A percentile compares a stretch with the other conserved stretches of the same genome.
Conservation (phyloP, 2,888 invertebrate genomes). For the Odontothrips loti region DNA sequence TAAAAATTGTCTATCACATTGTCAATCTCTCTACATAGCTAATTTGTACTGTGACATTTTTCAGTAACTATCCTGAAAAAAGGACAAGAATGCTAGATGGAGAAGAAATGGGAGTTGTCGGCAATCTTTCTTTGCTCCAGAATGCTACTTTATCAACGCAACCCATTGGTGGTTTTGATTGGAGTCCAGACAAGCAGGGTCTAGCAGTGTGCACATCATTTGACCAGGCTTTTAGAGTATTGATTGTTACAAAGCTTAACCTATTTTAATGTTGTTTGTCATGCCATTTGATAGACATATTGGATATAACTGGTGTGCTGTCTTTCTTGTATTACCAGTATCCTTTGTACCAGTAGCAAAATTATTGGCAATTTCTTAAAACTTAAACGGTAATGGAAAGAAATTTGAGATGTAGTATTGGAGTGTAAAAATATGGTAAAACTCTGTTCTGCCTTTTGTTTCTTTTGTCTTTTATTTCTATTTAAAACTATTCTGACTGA, state of each 20-base stretch:
- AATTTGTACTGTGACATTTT: constrained; percentile 37
- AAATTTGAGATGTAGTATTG: no score
- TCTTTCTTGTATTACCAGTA: neutral
- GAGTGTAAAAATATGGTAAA: no score
- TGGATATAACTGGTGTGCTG: neutral
- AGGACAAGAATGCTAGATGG: constrained; percentile 71
- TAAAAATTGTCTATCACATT: neutral
- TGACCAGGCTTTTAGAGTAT: constrained; percentile 81
- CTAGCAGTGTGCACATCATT: constrained; percentile 84
- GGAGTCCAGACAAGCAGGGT: constrained; percentile 87
- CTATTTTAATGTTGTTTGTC: constrained; percentile 51
- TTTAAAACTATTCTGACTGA: neutral
- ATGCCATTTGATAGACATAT: no score
- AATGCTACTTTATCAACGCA: constrained; percentile 78
- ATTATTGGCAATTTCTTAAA: no score
- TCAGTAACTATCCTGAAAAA: constrained; percentile 73
- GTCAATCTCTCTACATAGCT: constrained; percentile 13
- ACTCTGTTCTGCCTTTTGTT: neutral
- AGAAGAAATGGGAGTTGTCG: constrained; percentile 67
- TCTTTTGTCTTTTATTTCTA: neutral
- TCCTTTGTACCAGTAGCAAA: no score
- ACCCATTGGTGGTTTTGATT: constrained; percentile 84
- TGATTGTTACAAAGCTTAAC: constrained; percentile 85
- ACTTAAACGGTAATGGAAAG: no score
- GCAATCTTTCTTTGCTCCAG: constrained; percentile 70